phyloP scores from a whole-genome alignment of 2,888 invertebrate genomes.

The Nomada ferruginata region DNA sequence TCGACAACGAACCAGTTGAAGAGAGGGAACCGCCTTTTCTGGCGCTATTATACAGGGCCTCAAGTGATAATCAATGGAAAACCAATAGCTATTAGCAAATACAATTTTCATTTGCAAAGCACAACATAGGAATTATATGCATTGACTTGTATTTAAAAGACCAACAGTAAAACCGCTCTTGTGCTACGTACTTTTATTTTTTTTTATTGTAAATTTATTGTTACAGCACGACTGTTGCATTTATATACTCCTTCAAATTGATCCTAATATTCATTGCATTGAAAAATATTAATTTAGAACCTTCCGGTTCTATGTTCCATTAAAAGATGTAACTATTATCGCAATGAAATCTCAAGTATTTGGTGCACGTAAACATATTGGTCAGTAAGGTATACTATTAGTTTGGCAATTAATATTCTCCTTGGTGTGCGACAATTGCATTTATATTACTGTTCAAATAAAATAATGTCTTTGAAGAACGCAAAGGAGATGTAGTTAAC shows the following conservation, averaged over 20 bases:
- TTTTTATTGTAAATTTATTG: conserved; percentile 35
- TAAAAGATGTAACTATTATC: conserved; percentile 8
- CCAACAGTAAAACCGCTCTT: conserved; percentile 44
- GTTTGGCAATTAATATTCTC: conserved; percentile 5
- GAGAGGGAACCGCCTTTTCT: conserved; percentile 93
- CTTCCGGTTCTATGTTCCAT: not conserved
- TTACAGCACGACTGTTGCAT: conserved; percentile 21
- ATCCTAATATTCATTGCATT: conserved; percentile 5
- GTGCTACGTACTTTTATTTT: conserved; percentile 6
- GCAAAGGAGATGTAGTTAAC: not conserved
- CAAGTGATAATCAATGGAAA: conserved; percentile 69
- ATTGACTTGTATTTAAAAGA: conserved; percentile 43
- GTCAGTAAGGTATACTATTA: conserved; percentile 12
- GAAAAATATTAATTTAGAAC: not conserved
- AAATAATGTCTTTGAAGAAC: conserved; percentile 3
- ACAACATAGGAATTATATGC: conserved; percentile 31
- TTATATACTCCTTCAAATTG: conserved; percentile 25
- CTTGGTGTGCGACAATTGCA: not conserved
- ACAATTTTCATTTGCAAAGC: conserved; percentile 49
- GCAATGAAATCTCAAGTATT: conserved; percentile 17
- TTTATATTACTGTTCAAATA: conserved; percentile 29
- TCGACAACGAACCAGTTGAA: conserved; percentile 91
- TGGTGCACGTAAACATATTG: conserved; percentile 18
- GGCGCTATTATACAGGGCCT: conserved; percentile 89
- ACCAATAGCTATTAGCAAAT: conserved; percentile 73